Conservation (phyloP, 2,797 vertebrate genomes). For the Sebastes hubbsi region DNA sequence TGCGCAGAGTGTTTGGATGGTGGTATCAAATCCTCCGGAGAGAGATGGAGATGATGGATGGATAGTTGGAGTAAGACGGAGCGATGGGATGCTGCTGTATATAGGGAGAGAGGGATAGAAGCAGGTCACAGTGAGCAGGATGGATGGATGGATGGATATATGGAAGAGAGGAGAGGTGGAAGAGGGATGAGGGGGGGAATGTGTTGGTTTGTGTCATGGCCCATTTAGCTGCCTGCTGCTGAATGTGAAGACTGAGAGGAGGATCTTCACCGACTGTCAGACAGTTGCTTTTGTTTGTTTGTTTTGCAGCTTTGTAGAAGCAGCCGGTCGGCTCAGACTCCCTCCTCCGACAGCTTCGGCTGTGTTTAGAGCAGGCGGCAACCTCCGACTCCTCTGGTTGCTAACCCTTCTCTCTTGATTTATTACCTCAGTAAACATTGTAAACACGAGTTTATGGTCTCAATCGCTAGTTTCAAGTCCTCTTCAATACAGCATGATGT, state of each 20-base stretch:
- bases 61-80: neutral
- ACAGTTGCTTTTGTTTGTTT: neutral
- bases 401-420: too few relatives aligned
- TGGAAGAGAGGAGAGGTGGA: neutral
- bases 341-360: neutral
- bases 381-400: too few relatives aligned
- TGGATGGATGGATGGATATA: too few relatives aligned
- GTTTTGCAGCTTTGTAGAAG: neutral
- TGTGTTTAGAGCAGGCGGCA: neutral
- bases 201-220: slow-evolving; percentile 19
- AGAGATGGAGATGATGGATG: slow-evolving; percentile 5
- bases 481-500: too few relatives aligned
- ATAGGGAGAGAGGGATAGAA: slow-evolving; percentile 12
- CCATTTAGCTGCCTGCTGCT: slow-evolving; percentile 25
- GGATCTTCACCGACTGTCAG: neutral
- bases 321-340: neutral
- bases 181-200: neutral
- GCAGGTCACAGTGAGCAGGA: slow-evolving; percentile 16
- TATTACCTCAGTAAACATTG: too few relatives aligned
- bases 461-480: too few relatives aligned
- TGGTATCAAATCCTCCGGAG: neutral
- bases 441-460: too few relatives aligned
- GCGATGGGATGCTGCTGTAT: neutral
- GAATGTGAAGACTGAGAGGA: neutral
- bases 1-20: neutral